Percentiles rank a stretch among this genome's conserved stretches.
Conservation (phyloP, 1,140 invertebrate species). For the Diorhabda sublineata region DNA sequence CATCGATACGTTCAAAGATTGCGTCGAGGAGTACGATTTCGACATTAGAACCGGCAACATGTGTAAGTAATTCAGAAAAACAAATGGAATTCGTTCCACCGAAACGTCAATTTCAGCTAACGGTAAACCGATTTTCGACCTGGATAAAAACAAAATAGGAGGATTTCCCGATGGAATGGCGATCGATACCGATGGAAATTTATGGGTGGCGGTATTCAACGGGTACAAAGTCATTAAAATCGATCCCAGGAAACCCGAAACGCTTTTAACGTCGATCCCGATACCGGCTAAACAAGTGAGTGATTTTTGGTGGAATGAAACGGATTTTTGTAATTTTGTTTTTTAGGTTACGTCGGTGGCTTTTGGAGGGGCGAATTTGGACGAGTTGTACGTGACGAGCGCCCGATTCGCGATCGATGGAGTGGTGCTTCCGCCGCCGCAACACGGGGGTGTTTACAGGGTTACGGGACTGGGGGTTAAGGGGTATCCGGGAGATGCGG, state of each 20-base stretch:
- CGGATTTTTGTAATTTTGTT: neutral
- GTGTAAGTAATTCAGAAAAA: constrained; percentile 50
- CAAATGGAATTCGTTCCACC: constrained; percentile 12
- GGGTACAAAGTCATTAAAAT: constrained; percentile 43
- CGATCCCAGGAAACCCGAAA: constrained; percentile 42
- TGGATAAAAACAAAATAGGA: constrained; percentile 25
- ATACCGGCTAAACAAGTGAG: constrained; percentile 5
- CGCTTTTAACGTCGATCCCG: constrained; percentile 33
- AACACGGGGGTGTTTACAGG: constrained; percentile 33
- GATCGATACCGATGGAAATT: constrained; percentile 59
- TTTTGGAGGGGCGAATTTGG: constrained; percentile 72
- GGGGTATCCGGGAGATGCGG: constrained; percentile 25
- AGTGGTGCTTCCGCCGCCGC: constrained; percentile 27
- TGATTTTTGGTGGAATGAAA: neutral
- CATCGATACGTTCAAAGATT: constrained; percentile 63
- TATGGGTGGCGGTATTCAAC: constrained; percentile 60
- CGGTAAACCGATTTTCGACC: constrained; percentile 32
- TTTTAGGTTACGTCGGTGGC: constrained; percentile 68
- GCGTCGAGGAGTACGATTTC: constrained; percentile 70
- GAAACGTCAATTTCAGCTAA: constrained; percentile 33
- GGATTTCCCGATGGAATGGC: constrained; percentile 15
- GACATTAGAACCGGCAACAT: constrained; percentile 62
- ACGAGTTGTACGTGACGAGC: constrained; percentile 74
- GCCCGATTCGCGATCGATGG: constrained; percentile 43
- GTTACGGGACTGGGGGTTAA: constrained; percentile 33